phyloP scores from a whole-genome alignment of 2,113 vertebrate genomes.

The Chascanopsetta lugubris region DNA sequence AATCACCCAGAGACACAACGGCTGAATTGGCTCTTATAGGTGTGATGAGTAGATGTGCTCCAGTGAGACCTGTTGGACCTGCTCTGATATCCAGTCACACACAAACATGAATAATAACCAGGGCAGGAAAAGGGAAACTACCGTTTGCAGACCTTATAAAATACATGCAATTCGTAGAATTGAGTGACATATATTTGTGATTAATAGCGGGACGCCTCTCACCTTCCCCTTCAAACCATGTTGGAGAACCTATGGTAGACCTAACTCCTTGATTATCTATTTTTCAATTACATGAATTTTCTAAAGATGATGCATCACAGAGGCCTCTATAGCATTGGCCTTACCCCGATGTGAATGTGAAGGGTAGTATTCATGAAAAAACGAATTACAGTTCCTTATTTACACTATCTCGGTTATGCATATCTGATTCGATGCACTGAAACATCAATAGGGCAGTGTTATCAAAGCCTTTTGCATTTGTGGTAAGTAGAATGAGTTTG shows the following conservation, averaged over 20 bases:
- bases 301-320: too few species aligned
- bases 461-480: too few species aligned
- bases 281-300: too few species aligned
- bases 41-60: conserved; percentile 18
- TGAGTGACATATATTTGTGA: too few species aligned
- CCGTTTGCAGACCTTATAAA: neutral
- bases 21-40: conserved; percentile 34
- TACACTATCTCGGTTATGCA: neutral
- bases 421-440: neutral
- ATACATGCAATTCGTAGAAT: too few species aligned
- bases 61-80: neutral
- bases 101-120: neutral
- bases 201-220: too few species aligned
- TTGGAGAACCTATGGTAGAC: too few species aligned
- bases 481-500: neutral
- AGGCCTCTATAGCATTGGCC: too few species aligned
- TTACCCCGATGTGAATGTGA: too few species aligned
- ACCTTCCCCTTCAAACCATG: too few species aligned
- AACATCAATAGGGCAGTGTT: neutral
- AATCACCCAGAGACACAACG: conserved; percentile 21
- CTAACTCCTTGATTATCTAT: too few species aligned
- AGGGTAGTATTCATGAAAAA: neutral
- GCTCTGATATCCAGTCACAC: neutral
- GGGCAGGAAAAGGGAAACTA: neutral
- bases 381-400: neutral